These are phyloP conservation scores for Parauchenoglanis punctatus DNA, from an alignment of 2,797 vertebrate species.

Conservation along the genomic window DNA sequence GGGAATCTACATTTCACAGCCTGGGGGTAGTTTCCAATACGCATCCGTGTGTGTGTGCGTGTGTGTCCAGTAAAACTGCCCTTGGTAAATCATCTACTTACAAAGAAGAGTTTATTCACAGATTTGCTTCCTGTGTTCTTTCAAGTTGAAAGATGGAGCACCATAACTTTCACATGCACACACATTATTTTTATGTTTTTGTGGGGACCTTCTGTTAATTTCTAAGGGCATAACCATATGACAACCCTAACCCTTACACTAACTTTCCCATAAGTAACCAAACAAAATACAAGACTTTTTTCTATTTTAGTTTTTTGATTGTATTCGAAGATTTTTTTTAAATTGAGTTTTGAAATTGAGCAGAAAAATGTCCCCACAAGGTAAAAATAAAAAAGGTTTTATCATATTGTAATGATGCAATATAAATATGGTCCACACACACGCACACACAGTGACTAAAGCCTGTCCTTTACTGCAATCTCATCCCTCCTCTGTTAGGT, in stretches of 20 bases:
- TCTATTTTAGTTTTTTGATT: too few relatives aligned
- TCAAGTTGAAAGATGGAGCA: constrained; percentile 48
- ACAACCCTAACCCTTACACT: too few relatives aligned
- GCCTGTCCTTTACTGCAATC: constrained; percentile 41
- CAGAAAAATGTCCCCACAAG: too few relatives aligned
- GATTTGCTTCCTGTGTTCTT: constrained; percentile 53
- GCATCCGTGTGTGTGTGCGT: constrained; percentile 17
- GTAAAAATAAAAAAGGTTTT: too few relatives aligned
- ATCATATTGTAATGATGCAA: too few relatives aligned
- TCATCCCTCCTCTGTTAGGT: constrained; percentile 14
- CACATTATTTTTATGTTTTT: constrained; percentile 1
- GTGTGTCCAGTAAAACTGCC: constrained; percentile 37
- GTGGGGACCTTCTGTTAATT: too few relatives aligned
- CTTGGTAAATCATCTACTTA: constrained; percentile 21
- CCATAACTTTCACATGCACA: constrained; percentile 22
- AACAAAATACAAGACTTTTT: too few relatives aligned
- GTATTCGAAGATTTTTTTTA: too few relatives aligned
- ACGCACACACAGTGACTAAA: constrained; percentile 20
- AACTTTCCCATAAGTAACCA: too few relatives aligned
- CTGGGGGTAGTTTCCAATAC: constrained; percentile 47
- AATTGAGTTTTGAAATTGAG: too few relatives aligned
- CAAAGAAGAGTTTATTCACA: constrained; percentile 46
- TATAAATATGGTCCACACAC: not conserved
- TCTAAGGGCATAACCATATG: too few relatives aligned
- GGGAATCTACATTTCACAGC: constrained; percentile 58